A percentile compares a stretch with the other conserved stretches of the same genome.
Evolutionary conservation across 23 tunicate genomes (phyloP).

Genomic region (Ciona savignyi): DNA sequence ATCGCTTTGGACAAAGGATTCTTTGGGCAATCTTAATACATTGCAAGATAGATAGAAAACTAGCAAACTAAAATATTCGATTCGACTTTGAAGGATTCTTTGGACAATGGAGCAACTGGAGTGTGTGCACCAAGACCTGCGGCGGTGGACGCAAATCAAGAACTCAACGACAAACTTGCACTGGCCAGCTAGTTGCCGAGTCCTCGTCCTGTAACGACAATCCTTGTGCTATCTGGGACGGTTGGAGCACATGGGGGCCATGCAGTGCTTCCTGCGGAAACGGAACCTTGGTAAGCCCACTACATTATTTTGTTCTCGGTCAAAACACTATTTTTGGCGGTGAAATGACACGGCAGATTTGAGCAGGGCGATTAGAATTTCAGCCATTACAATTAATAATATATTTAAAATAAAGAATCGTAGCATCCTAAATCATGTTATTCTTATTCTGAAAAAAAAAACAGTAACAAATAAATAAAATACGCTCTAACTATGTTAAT

Average conservation of each 20-base stretch:
- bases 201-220: conserved; percentile 36
- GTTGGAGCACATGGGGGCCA: conserved; percentile 88
- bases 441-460: too few species aligned
- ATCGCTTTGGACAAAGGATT: not conserved
- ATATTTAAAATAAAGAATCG: too few species aligned
- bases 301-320: not conserved
- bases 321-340: not conserved
- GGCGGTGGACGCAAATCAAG: conserved; percentile 67
- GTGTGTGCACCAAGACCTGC: conserved; percentile 61
- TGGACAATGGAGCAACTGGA: conserved; percentile 53
- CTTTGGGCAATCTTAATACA: too few species aligned
- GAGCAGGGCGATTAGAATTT: too few species aligned
- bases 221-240: conserved; percentile 92
- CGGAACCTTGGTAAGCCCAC: conserved; percentile 42
- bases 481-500: too few species aligned
- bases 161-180: conserved; percentile 70
- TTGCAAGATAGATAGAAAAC: too few species aligned
- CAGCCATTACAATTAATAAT: too few species aligned
- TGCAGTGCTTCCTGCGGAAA: conserved; percentile 77
- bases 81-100: too few species aligned
- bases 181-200: conserved; percentile 30
- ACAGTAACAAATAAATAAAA: too few species aligned
- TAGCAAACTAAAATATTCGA: too few species aligned
- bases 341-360: too few species aligned
- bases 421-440: too few species aligned